A percentile compares a stretch with the other conserved stretches of the same genome.
phyloP scores from a whole-genome alignment of 2,113 vertebrate genomes.

The Scopus umbretta region DNA sequence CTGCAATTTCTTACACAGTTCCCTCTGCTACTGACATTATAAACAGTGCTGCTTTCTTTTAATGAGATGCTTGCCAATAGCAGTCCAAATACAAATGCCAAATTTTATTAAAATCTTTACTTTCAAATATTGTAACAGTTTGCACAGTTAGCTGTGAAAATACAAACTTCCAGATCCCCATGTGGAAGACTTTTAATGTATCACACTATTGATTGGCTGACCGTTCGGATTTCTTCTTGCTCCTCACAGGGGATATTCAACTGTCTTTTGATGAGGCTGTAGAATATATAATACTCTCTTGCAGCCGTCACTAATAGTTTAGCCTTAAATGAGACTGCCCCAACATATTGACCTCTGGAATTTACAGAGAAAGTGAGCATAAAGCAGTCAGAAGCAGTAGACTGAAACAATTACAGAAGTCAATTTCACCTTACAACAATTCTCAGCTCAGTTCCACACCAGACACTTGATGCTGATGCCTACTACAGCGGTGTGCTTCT shows the following conservation, averaged over 20 bases:
- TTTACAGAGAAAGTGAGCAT: not conserved
- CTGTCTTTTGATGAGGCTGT: not conserved
- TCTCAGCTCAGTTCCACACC: not conserved
- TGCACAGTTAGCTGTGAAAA: not conserved
- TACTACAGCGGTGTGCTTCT: not conserved
- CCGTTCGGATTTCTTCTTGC: not conserved
- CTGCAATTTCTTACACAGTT: not conserved
- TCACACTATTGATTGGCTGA: not conserved
- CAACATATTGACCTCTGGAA: not conserved
- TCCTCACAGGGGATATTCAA: not conserved
- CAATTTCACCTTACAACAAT: not conserved
- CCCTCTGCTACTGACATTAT: not conserved
- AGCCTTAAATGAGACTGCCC: not conserved
- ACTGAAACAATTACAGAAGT: not conserved
- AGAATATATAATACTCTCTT: not conserved
- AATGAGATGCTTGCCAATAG: not conserved
- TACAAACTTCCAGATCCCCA: not conserved
- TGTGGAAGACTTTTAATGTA: not conserved
- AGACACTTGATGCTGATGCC: not conserved
- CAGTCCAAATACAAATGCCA: not conserved
- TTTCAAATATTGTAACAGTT: conserved; percentile 3
- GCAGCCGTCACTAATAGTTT: not conserved
- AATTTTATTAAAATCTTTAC: conserved; percentile 21
- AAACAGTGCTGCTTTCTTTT: not conserved
- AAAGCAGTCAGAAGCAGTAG: not conserved